A percentile compares a stretch with the other conserved stretches of the same genome.
These are phyloP conservation scores for Athene noctua DNA, from an alignment of 2,113 vertebrate genomes.

Conservation along the genomic window DNA sequence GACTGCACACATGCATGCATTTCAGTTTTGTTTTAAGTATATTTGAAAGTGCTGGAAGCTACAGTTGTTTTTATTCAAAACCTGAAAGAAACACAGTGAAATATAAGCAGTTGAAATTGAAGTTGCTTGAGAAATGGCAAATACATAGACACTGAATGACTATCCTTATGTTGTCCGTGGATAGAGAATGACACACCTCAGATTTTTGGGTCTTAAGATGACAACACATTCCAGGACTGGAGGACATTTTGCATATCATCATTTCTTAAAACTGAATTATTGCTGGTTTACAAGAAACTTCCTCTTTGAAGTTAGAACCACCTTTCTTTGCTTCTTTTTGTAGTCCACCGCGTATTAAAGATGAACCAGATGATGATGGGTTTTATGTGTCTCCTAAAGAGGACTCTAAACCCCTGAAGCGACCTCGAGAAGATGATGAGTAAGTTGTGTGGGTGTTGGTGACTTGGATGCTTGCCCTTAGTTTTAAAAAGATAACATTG, in stretches of 20 bases:
- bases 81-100: background rate
- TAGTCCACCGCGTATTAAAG: conserved; percentile 87
- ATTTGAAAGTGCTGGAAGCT: background rate
- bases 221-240: background rate
- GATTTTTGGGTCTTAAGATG: background rate
- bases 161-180: background rate
- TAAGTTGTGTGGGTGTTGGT: conserved; percentile 68
- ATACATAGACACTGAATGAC: fast-evolving
- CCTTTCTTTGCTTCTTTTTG: background rate
- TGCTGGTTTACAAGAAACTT: background rate
- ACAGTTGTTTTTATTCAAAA: background rate
- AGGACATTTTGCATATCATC: background rate
- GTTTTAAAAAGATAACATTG: background rate
- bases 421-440: conserved; percentile 87
- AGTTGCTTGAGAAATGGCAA: background rate
- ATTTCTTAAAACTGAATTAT: background rate
- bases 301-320: background rate
- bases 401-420: conserved; percentile 84
- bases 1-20: background rate
- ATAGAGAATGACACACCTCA: background rate
- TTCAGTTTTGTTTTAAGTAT: background rate
- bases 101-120: background rate
- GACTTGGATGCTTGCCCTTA: background rate
- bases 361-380: conserved; percentile 87
- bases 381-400: conserved; percentile 83